A percentile compares a stretch with the other conserved stretches of the same genome.
Evolutionary conservation across 2,797 vertebrate species (phyloP).

Genomic region (Danio albolineatus): DNA sequence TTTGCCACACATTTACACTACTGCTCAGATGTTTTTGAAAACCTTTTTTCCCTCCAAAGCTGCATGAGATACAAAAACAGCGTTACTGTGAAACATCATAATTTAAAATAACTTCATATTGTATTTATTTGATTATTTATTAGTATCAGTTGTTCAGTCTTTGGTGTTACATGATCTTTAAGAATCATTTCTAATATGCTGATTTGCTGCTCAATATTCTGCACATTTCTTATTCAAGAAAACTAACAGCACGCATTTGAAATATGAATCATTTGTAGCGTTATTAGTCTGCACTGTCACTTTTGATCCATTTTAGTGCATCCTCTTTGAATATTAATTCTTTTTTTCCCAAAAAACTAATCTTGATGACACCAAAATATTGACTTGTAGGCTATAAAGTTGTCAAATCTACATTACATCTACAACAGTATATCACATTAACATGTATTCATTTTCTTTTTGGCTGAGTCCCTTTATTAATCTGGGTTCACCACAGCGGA

Average conservation of each 20-base stretch:
- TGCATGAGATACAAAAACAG: not conserved
- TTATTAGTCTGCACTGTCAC: no score
- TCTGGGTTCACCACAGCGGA: no score
- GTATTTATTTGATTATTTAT: not conserved
- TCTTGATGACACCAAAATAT: not conserved
- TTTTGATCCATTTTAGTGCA: not conserved
- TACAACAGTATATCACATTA: not conserved
- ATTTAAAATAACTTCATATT: not conserved
- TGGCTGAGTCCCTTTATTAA: no score
- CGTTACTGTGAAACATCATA: not conserved
- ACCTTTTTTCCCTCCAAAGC: not conserved
- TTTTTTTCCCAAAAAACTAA: fast-evolving
- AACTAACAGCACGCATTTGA: no score
- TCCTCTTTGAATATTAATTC: not conserved
- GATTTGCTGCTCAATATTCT: no score
- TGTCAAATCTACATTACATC: no score
- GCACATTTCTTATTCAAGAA: no score
- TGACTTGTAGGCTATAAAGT: not conserved
- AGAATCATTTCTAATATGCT: not conserved
- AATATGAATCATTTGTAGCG: no score
- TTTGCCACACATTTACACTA: not conserved
- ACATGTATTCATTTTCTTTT: no score
- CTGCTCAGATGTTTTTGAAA: not conserved
- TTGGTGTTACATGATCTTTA: not conserved
- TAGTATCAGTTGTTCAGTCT: not conserved